Evolutionary conservation across 1,140 invertebrate species (phyloP).

Genomic region (Prorops nasuta): DNA sequence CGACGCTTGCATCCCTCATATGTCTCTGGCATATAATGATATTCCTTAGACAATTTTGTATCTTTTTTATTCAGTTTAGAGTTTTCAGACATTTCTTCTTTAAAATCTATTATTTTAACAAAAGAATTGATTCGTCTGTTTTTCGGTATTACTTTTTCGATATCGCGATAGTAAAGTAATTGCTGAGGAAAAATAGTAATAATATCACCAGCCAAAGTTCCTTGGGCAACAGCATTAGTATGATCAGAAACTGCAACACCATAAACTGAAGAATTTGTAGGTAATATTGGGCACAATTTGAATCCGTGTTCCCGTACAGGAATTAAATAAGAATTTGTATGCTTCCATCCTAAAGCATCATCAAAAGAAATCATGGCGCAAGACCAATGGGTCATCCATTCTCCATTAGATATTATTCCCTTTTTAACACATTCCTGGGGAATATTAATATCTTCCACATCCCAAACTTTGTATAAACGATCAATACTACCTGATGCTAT

Average conservation of each 20-base stretch:
- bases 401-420: slow-evolving; percentile 43
- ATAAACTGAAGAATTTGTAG: slow-evolving; percentile 19
- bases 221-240: slow-evolving; percentile 51
- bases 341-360: slow-evolving; percentile 43
- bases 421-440: slow-evolving; percentile 37
- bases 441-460: slow-evolving; percentile 45
- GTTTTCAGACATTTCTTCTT: not conserved
- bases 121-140: slow-evolving; percentile 33
- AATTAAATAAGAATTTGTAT: slow-evolving; percentile 43
- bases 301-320: slow-evolving; percentile 40
- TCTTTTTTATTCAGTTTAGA: slow-evolving; percentile 21
- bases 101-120: not conserved
- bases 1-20: slow-evolving; percentile 43
- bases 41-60: slow-evolving; percentile 25
- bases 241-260: slow-evolving; percentile 39
- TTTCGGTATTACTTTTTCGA: slow-evolving; percentile 37
- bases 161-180: slow-evolving; percentile 39
- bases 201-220: slow-evolving; percentile 52
- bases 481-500: slow-evolving; percentile 53
- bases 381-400: slow-evolving; percentile 52
- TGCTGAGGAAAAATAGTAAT: slow-evolving; percentile 49
- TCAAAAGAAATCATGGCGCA: slow-evolving; percentile 44
- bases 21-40: slow-evolving; percentile 39
- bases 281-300: not conserved
- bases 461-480: slow-evolving; percentile 56